Percentiles rank a stretch among this genome's conserved stretches.
These are phyloP conservation scores for Vireo griseus DNA, from an alignment of 2,797 vertebrate species.

Conservation along the genomic window DNA sequence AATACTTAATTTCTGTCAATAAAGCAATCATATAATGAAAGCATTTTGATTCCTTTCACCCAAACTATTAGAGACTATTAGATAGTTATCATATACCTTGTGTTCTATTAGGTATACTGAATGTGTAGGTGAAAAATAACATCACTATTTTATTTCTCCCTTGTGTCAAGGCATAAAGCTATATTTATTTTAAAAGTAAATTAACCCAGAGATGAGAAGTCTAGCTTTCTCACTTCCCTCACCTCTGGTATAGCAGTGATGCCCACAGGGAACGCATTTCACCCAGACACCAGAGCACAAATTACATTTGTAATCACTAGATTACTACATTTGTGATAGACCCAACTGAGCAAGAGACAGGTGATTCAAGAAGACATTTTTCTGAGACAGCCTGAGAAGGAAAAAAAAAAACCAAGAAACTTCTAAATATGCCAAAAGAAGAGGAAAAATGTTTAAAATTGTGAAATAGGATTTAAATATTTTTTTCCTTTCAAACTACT, in stretches of 20 bases:
- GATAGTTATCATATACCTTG: neutral
- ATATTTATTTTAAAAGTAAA: neutral
- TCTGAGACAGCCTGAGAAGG: neutral
- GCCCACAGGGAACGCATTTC: neutral
- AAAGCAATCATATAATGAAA: neutral
- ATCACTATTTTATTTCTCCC: neutral
- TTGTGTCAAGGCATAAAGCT: neutral
- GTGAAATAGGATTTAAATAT: neutral
- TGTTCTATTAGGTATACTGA: neutral
- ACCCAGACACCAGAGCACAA: neutral
- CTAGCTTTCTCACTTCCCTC: neutral
- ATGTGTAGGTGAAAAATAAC: neutral
- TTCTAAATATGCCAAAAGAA: neutral
- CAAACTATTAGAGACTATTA: neutral
- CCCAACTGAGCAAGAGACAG: neutral
- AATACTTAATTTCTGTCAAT: neutral
- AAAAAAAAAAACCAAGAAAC: accelerated
- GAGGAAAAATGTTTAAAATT: neutral
- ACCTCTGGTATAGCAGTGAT: neutral
- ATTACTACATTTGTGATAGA: neutral
- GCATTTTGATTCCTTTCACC: neutral
- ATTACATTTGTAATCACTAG: neutral
- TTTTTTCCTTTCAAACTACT: neutral
- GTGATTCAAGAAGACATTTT: neutral
- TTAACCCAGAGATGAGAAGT: neutral